A percentile compares a stretch with the other conserved stretches of the same genome.
Evolutionary conservation across 2,888 invertebrate species (phyloP).

Genomic region (Dynastes hyllus): DNA sequence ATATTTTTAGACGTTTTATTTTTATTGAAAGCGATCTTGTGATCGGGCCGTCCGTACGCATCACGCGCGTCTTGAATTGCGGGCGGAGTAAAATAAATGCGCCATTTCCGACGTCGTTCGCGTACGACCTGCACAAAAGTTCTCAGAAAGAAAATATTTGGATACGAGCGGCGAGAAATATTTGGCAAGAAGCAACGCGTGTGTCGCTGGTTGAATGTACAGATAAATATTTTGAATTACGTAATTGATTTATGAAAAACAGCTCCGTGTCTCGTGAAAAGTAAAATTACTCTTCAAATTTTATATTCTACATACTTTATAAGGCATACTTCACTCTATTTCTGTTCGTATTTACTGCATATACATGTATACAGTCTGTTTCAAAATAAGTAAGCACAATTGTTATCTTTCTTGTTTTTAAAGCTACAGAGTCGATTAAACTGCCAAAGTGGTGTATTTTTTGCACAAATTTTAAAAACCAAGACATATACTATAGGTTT

Average conservation of each 20-base stretch:
- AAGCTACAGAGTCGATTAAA: no score
- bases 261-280: no score
- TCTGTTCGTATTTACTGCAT: no score
- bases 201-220: constrained; percentile 10
- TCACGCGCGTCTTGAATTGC: constrained; percentile 16
- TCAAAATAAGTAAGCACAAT: no score
- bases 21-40: constrained; percentile 34
- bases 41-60: constrained; percentile 7
- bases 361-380: no score
- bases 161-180: not conserved
- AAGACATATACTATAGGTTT: no score
- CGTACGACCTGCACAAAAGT: not conserved
- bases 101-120: not conserved
- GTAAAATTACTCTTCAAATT: no score
- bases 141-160: not conserved
- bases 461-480: no score
- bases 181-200: not conserved
- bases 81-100: constrained; percentile 6
- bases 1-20: constrained; percentile 41
- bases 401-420: no score
- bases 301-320: no score
- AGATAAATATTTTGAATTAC: constrained; percentile 9
- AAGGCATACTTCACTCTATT: no score
- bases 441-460: no score
- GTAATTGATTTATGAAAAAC: not conserved